A percentile compares a stretch with the other conserved stretches of the same genome.
Conservation (phyloP, 1,140 invertebrate species). For the Caenorhabditis remanei region DNA sequence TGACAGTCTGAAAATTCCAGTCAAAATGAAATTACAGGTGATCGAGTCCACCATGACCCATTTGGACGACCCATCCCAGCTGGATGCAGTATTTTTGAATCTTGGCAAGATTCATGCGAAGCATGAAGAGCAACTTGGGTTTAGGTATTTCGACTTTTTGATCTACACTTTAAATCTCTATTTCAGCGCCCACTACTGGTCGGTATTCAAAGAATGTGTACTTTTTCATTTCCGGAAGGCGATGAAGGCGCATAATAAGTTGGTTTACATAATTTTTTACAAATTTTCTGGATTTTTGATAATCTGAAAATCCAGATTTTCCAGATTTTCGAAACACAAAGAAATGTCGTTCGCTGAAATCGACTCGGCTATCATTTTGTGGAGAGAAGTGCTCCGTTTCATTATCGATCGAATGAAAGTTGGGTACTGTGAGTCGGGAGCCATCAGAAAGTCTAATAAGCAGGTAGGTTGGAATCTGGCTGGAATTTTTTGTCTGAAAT, state of each 20-base stretch:
- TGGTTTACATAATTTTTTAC: neutral
- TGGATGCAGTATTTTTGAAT: constrained; percentile 59
- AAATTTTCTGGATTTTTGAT: neutral
- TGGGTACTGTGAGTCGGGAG: constrained; percentile 41
- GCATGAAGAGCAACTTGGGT: constrained; percentile 63
- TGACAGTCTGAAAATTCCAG: neutral
- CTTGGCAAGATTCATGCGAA: constrained; percentile 59
- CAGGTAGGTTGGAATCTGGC: constrained; percentile 44
- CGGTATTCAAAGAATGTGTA: constrained; percentile 62
- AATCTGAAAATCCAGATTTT: constrained; percentile 30
- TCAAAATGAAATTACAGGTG: constrained; percentile 13
- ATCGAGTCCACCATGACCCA: constrained; percentile 62
- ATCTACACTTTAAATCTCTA: neutral
- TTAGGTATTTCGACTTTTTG: constrained; percentile 2
- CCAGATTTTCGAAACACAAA: neutral
- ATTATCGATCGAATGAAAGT: constrained; percentile 62
- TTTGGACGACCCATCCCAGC: constrained; percentile 47
- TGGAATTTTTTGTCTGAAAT: too few species aligned
- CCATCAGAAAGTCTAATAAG: constrained; percentile 50
- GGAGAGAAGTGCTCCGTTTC: constrained; percentile 60
- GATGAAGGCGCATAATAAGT: constrained; percentile 60
- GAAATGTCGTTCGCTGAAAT: constrained; percentile 59
- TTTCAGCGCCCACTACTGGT: constrained; percentile 62
- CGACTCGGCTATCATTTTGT: constrained; percentile 62
- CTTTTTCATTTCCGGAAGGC: constrained; percentile 62